These are phyloP conservation scores for Lytechinus pictus DNA, from an alignment of 35 echinoderm and acorn worm species.

Conservation along the genomic window DNA sequence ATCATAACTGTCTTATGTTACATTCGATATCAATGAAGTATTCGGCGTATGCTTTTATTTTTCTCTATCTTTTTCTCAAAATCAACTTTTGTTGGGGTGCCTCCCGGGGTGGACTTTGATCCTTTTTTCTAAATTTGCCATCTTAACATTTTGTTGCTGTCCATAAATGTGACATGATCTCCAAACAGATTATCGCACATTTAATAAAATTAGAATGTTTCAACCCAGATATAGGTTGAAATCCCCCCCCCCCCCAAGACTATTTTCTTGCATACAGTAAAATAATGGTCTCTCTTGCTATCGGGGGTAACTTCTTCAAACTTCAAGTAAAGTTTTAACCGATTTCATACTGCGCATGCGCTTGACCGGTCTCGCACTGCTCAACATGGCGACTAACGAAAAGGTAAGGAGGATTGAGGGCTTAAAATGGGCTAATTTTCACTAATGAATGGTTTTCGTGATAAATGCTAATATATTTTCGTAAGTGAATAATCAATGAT, in stretches of 20 bases:
- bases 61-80: too few relatives aligned
- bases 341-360: background rate
- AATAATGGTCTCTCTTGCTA: background rate
- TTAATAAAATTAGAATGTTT: too few relatives aligned
- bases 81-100: too few relatives aligned
- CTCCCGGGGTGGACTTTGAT: too few relatives aligned
- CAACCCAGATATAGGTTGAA: background rate
- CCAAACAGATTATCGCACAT: too few relatives aligned
- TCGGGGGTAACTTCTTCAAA: conserved; percentile 10
- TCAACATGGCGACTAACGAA: conserved; percentile 43
- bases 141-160: too few relatives aligned
- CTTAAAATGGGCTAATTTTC: background rate
- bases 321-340: background rate
- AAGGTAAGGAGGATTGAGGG: background rate
- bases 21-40: too few relatives aligned
- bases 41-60: too few relatives aligned
- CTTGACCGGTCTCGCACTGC: background rate
- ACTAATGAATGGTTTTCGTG: background rate
- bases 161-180: too few relatives aligned
- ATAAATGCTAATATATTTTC: background rate
- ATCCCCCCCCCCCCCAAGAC: background rate
- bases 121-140: too few relatives aligned
- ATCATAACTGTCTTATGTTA: too few relatives aligned
- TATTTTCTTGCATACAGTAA: background rate
- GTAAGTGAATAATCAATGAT: background rate